phyloP scores from a whole-genome alignment of 2,888 invertebrate genomes.

The Acanthococcus lagerstroemiae region DNA sequence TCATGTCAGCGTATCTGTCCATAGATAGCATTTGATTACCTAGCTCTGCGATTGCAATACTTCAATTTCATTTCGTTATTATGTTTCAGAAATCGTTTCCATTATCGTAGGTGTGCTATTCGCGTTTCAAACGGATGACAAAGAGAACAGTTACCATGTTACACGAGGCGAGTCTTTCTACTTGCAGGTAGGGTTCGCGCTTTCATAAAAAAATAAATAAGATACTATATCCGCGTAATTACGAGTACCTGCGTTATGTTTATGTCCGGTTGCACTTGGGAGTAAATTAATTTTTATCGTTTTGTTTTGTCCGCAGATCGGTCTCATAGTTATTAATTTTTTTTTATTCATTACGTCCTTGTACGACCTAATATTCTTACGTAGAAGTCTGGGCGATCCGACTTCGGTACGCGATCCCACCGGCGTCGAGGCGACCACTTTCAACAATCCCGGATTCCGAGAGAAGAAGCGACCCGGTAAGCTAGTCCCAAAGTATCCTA shows the following conservation, averaged over 20 bases:
- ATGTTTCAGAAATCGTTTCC: slow-evolving; percentile 3
- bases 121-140: slow-evolving; percentile 74
- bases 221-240: background rate
- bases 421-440: slow-evolving; percentile 58
- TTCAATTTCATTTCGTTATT: background rate
- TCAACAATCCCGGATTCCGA: slow-evolving; percentile 77
- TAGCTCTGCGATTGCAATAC: too few relatives aligned
- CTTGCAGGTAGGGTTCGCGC: slow-evolving; percentile 70
- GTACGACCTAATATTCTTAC: slow-evolving; percentile 69
- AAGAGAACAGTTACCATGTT: slow-evolving; percentile 60
- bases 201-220: background rate
- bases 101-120: slow-evolving; percentile 72
- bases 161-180: slow-evolving; percentile 76
- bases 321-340: slow-evolving; percentile 64
- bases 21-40: too few relatives aligned
- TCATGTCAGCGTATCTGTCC: too few relatives aligned
- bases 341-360: slow-evolving; percentile 64
- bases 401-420: slow-evolving; percentile 52
- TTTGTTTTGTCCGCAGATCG: slow-evolving; percentile 56
- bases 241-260: background rate
- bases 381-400: slow-evolving; percentile 69
- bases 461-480: slow-evolving; percentile 43
- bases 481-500: too few relatives aligned
- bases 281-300: too few relatives aligned
- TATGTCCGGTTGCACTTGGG: too few relatives aligned